Evolutionary conservation across 2,888 invertebrate genomes (phyloP).

Genomic region (Stenoptilia bipunctidactyla): DNA sequence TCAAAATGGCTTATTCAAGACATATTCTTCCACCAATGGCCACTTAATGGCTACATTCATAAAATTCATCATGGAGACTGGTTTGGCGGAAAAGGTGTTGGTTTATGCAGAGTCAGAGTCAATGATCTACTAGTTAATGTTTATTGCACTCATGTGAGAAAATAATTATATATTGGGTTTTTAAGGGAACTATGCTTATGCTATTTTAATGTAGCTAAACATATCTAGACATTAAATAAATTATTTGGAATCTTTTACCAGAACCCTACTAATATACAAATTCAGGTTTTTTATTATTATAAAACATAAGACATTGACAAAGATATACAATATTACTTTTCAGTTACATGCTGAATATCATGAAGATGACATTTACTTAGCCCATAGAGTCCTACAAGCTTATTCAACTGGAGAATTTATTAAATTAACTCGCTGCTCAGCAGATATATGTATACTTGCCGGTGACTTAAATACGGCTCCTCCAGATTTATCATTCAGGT

Average conservation of each 20-base stretch:
- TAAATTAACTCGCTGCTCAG: constrained; percentile 81
- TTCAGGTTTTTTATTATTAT: neutral
- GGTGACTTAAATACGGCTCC: constrained; percentile 97
- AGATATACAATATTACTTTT: too few species aligned
- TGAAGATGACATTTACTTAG: constrained; percentile 87
- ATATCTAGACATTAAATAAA: too few species aligned
- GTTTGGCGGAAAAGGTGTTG: constrained; percentile 98
- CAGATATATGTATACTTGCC: constrained; percentile 88
- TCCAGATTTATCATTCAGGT: constrained; percentile 83
- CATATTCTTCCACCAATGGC: constrained; percentile 92
- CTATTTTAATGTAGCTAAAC: neutral
- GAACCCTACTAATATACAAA: neutral
- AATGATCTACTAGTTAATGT: constrained; percentile 81
- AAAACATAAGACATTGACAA: neutral
- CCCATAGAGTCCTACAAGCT: constrained; percentile 94
- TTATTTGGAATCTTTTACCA: too few species aligned
- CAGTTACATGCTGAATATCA: constrained; percentile 96
- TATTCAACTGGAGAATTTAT: constrained; percentile 96
- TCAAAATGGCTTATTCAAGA: constrained; percentile 87
- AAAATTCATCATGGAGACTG: constrained; percentile 97
- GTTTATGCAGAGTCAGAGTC: constrained; percentile 80
- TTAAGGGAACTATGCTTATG: neutral
- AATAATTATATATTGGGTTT: neutral
- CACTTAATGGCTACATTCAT: constrained; percentile 97
- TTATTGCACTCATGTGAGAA: constrained; percentile 93